A percentile compares a stretch with the other conserved stretches of the same genome.
Conservation (phyloP, 2,797 vertebrate species). For the Xenopus petersii region DNA sequence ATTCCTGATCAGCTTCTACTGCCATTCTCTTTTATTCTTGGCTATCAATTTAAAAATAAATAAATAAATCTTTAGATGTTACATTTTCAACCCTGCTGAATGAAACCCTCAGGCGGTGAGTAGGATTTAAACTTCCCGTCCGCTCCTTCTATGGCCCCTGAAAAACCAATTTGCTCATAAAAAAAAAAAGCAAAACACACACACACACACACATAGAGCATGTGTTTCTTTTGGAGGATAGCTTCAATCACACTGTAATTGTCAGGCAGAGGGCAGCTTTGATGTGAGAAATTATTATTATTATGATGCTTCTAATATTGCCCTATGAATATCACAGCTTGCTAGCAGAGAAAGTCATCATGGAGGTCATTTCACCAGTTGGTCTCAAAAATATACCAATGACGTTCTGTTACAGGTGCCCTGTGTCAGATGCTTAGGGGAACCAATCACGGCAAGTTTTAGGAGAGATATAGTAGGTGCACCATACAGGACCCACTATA, state of each 20-base stretch:
- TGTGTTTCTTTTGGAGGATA: conserved; percentile 64
- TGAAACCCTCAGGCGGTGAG: conserved; percentile 70
- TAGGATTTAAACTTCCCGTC: conserved; percentile 71
- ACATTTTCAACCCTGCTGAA: conserved; percentile 65
- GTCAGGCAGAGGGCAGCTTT: conserved; percentile 71
- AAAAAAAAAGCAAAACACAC: conserved; percentile 57
- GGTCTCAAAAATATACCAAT: neutral
- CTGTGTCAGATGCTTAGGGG: neutral
- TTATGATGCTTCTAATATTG: conserved; percentile 55
- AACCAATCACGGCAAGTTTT: no score
- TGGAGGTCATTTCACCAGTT: conserved; percentile 43
- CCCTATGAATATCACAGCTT: conserved; percentile 64
- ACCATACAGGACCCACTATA: no score
- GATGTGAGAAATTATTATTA: conserved; percentile 70
- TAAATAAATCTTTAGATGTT: conserved; percentile 72
- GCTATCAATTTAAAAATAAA: conserved; percentile 70
- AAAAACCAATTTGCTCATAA: conserved; percentile 75
- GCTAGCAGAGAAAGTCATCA: conserved; percentile 35
- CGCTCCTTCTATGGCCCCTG: conserved; percentile 67
- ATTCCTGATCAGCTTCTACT: conserved; percentile 77
- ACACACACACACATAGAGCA: conserved; percentile 57
- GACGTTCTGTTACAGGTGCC: neutral
- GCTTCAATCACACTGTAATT: conserved; percentile 75
- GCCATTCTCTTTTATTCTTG: conserved; percentile 75
- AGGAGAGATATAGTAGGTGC: no score